Conservation (phyloP, 2,888 invertebrate species). For the Drosophila quinaria region DNA sequence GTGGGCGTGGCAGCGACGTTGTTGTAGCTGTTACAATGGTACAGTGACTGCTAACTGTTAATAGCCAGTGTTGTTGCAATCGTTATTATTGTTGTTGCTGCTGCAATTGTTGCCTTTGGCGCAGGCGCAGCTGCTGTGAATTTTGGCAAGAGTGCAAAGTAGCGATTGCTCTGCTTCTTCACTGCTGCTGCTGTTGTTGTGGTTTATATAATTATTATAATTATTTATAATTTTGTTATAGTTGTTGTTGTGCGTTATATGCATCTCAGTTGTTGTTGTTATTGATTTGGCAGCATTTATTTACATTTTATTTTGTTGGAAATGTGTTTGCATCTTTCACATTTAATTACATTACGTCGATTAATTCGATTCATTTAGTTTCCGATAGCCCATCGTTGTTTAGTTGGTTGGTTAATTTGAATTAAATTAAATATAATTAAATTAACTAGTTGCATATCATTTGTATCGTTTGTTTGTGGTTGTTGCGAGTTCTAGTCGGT, state of each 20-base stretch:
- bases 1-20: conserved; percentile 62
- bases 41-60: conserved; percentile 33
- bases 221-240: conserved; percentile 19
- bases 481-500: conserved; percentile 26
- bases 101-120: conserved; percentile 16
- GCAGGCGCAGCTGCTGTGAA: conserved; percentile 19
- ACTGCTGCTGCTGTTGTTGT: background rate
- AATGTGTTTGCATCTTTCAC: conserved; percentile 34
- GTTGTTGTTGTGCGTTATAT: conserved; percentile 35
- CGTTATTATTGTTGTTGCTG: conserved; percentile 41
- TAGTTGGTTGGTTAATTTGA: conserved; percentile 3
- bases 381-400: conserved; percentile 30
- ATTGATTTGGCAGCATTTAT: conserved; percentile 71
- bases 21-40: conserved; percentile 61
- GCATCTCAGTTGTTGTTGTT: conserved; percentile 29
- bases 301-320: conserved; percentile 67
- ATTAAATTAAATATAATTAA: conserved; percentile 7
- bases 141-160: conserved; percentile 7
- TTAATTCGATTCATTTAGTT: conserved; percentile 10
- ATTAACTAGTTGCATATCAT: conserved; percentile 35
- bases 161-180: background rate
- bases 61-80: conserved; percentile 20
- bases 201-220: conserved; percentile 11
- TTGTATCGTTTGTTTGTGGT: background rate
- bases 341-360: conserved; percentile 7